Evolutionary conservation across 2,888 invertebrate genomes (phyloP).

Genomic region (Andricus quercusramuli): DNA sequence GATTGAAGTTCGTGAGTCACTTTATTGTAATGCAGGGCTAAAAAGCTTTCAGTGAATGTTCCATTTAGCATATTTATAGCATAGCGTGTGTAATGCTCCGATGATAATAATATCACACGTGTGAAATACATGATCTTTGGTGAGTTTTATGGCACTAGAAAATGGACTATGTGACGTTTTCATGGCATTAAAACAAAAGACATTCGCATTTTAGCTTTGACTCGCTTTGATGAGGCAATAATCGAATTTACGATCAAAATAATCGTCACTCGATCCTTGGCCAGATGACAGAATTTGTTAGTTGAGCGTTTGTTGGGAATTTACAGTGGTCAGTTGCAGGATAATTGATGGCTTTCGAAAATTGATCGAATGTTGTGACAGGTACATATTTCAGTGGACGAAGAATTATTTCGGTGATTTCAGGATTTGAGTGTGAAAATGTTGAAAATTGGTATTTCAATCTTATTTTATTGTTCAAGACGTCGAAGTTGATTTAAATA

Average conservation of each 20-base stretch:
- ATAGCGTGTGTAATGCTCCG: neutral
- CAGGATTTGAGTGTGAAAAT: no score
- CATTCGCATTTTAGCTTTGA: neutral
- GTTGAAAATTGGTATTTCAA: no score
- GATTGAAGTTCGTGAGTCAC: neutral
- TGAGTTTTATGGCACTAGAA: conserved; percentile 5
- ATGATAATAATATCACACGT: conserved; percentile 28
- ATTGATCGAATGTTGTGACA: neutral
- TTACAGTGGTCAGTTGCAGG: neutral
- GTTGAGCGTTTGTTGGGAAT: neutral
- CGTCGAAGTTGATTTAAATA: no score
- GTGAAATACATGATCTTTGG: conserved; percentile 11
- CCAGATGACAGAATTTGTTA: conserved; percentile 4
- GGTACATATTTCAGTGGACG: neutral
- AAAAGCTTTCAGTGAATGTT: conserved; percentile 19
- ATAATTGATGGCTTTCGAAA: neutral
- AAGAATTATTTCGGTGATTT: neutral
- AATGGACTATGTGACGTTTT: neutral
- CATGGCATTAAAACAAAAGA: conserved; percentile 18
- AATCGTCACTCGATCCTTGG: neutral
- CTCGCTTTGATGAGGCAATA: conserved; percentile 5
- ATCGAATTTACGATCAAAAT: conserved; percentile 9
- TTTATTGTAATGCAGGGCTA: neutral
- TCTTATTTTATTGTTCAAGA: no score
- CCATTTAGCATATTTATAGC: conserved; percentile 17